Conservation (phyloP, 1,140 invertebrate genomes). For the Solenopsis fugax region DNA sequence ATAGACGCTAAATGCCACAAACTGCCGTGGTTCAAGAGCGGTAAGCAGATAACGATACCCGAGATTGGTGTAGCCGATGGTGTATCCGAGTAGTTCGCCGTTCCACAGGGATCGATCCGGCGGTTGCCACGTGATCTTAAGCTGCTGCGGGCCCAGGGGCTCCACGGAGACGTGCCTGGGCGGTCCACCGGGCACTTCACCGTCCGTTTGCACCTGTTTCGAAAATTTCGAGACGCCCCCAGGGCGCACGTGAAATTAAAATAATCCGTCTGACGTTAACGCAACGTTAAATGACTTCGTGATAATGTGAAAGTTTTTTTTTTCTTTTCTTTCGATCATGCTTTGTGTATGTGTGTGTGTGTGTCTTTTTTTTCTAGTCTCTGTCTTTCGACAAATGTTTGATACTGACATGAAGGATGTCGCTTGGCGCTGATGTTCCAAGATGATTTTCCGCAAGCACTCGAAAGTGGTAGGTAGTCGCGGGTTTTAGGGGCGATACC, state of each 20-base stretch:
- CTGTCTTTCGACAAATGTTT: conserved; percentile 71
- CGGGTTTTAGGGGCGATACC: conserved; percentile 89
- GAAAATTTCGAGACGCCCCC: conserved; percentile 56
- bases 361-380: conserved; percentile 3
- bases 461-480: conserved; percentile 90
- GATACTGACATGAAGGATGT: conserved; percentile 88
- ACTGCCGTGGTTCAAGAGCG: conserved; percentile 54
- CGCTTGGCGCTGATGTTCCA: conserved; percentile 89
- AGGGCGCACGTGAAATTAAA: conserved; percentile 43
- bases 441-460: conserved; percentile 90
- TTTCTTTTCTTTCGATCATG: conserved; percentile 44
- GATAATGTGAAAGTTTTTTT: conserved; percentile 38
- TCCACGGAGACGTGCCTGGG: conserved; percentile 88
- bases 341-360: not conserved
- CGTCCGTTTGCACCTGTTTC: conserved; percentile 87
- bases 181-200: conserved; percentile 89
- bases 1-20: conserved; percentile 31
- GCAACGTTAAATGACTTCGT: conserved; percentile 48
- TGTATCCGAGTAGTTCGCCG: conserved; percentile 89
- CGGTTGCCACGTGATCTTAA: conserved; percentile 89
- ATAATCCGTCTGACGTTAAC: conserved; percentile 14
- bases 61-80: conserved; percentile 87
- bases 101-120: conserved; percentile 88
- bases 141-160: conserved; percentile 87
- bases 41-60: conserved; percentile 80